Evolutionary conservation across 1,140 invertebrate genomes (phyloP), one percentile per base, ranked within the genome.

Genomic region (Eulimnadia texana): DNA sequence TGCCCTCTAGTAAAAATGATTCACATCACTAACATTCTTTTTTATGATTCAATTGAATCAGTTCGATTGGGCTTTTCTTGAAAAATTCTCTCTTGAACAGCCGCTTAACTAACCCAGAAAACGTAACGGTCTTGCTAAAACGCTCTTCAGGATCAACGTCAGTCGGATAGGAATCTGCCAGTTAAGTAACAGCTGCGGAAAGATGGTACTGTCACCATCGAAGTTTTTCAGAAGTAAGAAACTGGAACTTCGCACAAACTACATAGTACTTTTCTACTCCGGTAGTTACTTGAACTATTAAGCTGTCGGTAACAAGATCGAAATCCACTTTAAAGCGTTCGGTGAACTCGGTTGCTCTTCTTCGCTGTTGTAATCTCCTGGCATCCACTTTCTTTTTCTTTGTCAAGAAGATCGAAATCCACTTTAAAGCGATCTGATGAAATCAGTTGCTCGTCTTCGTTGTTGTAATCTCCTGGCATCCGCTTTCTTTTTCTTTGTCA

Each of bases 241-340:
- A 59, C 42, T 60, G 23, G n/a, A 60, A 55, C 27, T 58, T 23
- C 42, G 13, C 29, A 23, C 42, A 33, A 20, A 58, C 23, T 16
- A 20, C 42, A 42, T 50, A 19, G 27, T 23, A 33, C 13, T 28
- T 58, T 3, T 58, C 29, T 28, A 58, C 33, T 58, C 57, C 33
- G 20, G 11, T 47, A 9, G 16, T 23, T 22, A 58, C n/a, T 52
- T 60, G 47, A n/a, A 24, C 9, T 2, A 53, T 54, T 16, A 60
- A 20, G 42, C 22, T 11, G 59, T 60, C 59, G 20, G 51, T 2
- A 55, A 60, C 49, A 22, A 16, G 25, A 50, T 19, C 16, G 49
- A 60, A 42, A 19, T 54, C 33, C 16, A 42, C 33, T 42, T 16
- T 42, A 42, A 42, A 42, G n/a, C n/a, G n/a, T n/a, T n/a, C n/a